These are phyloP conservation scores for Drosophila kurseongensis DNA, from an alignment of 1,140 invertebrate genomes.

Conservation along the genomic window DNA sequence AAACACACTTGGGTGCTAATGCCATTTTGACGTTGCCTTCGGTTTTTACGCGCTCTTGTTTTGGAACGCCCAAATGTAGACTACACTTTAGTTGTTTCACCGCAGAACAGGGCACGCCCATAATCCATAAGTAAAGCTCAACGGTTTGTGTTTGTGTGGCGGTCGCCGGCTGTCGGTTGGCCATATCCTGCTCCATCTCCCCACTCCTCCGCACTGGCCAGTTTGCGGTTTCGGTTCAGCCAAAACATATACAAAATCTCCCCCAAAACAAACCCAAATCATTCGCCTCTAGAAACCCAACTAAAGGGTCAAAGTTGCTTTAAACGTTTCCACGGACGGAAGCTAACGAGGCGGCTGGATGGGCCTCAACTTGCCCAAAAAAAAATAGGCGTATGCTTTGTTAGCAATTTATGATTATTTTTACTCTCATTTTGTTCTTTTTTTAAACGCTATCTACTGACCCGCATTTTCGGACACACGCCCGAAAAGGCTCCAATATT, in stretches of 20 bases:
- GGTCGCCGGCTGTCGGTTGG: conserved; percentile 48
- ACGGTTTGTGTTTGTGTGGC: conserved; percentile 44
- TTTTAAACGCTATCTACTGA: conserved; percentile 48
- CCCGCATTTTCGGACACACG: conserved; percentile 47
- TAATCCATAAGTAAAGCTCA: conserved; percentile 75
- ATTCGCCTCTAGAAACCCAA: conserved; percentile 39
- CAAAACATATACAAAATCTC: conserved; percentile 45
- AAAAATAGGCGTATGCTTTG: conserved; percentile 55
- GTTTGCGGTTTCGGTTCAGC: conserved; percentile 41
- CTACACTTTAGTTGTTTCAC: conserved; percentile 57
- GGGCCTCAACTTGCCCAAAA: conserved; percentile 12
- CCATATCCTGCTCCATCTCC: conserved; percentile 9
- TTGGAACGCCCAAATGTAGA: conserved; percentile 62
- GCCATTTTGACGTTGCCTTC: conserved; percentile 45
- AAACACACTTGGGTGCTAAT: conserved; percentile 45
- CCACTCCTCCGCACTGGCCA: background rate
- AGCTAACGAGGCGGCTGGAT: conserved; percentile 23
- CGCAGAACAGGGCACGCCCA: conserved; percentile 61
- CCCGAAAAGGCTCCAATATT: conserved; percentile 14
- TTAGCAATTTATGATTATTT: conserved; percentile 77
- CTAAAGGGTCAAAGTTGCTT: conserved; percentile 71
- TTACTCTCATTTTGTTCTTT: conserved; percentile 47
- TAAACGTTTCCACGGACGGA: conserved; percentile 49
- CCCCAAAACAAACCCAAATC: conserved; percentile 61
- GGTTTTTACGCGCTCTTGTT: conserved; percentile 34